These are phyloP conservation scores for Ictalurus furcatus DNA, from an alignment of 2,113 vertebrate genomes.

Conservation along the genomic window DNA sequence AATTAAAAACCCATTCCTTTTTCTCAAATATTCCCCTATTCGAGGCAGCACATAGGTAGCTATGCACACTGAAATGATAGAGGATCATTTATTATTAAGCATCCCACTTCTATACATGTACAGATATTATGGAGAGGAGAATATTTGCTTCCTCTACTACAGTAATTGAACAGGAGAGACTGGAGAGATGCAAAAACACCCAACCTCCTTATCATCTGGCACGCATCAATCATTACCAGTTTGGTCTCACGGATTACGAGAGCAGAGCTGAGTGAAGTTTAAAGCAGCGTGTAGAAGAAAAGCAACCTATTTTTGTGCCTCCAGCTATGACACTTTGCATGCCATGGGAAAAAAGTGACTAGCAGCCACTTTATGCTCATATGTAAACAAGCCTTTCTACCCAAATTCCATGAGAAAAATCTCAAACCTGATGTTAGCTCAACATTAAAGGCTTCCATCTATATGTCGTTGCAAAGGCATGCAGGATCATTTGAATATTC, in stretches of 20 bases:
- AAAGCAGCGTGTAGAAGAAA: background rate
- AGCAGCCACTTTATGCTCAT: background rate
- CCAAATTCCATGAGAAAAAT: background rate
- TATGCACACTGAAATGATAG: background rate
- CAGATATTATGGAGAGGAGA: background rate
- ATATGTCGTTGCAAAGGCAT: background rate
- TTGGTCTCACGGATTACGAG: background rate
- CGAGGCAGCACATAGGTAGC: background rate
- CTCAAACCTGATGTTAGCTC: background rate
- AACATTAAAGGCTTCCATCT: background rate
- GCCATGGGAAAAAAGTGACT: constrained; percentile 20
- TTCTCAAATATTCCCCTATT: constrained; percentile 7
- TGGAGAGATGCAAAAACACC: background rate
- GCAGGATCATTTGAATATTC: constrained; percentile 40
- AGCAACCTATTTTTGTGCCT: background rate
- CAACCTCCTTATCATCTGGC: background rate
- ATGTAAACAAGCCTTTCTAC: background rate
- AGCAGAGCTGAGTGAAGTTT: background rate
- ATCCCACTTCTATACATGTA: background rate
- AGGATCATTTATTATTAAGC: constrained; percentile 2
- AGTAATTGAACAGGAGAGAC: constrained; percentile 5
- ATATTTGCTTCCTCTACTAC: background rate
- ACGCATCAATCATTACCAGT: background rate
- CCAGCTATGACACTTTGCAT: constrained; percentile 28
- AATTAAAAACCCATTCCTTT: constrained; percentile 25